These are phyloP conservation scores for Tetragnatha montana DNA, from an alignment of 2,888 invertebrate species.

Conservation along the genomic window DNA sequence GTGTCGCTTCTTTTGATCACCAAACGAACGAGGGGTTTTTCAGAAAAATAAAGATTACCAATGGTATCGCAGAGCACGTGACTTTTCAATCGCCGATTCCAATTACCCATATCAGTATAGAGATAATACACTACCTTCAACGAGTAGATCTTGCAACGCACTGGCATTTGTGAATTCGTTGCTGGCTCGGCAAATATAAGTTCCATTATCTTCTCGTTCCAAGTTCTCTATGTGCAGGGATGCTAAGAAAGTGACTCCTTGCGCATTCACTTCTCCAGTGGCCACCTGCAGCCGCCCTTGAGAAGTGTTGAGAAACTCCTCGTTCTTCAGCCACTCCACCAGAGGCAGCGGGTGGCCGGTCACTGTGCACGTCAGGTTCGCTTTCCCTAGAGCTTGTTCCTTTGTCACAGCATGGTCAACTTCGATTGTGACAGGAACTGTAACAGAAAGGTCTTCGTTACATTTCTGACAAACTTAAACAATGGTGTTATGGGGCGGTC, in stretches of 20 bases:
- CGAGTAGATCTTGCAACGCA: conserved; percentile 65
- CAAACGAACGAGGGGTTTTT: too few relatives aligned
- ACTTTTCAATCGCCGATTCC: too few relatives aligned
- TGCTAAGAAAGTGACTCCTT: conserved; percentile 33
- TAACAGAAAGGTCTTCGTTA: conserved; percentile 36
- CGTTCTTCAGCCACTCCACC: conserved; percentile 71
- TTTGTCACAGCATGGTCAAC: conserved; percentile 55
- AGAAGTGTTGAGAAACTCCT: conserved; percentile 46
- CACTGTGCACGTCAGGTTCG: conserved; percentile 70
- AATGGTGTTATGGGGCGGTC: too few relatives aligned
- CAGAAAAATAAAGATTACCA: too few relatives aligned
- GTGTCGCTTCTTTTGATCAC: too few relatives aligned
- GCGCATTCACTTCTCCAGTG: not conserved
- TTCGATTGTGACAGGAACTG: conserved; percentile 70
- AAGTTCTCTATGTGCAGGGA: conserved; percentile 79
- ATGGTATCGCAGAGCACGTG: too few relatives aligned
- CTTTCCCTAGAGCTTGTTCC: conserved; percentile 52
- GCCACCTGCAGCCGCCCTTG: conserved; percentile 76
- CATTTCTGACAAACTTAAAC: not conserved
- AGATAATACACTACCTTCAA: conserved; percentile 57
- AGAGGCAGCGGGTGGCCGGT: conserved; percentile 68
- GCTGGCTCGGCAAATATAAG: conserved; percentile 80
- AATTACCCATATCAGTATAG: too few relatives aligned
- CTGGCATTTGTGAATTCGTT: conserved; percentile 72
- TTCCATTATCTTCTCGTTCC: conserved; percentile 84